These are phyloP conservation scores for Tachina grossa DNA, from an alignment of 2,888 invertebrate genomes.

Conservation along the genomic window DNA sequence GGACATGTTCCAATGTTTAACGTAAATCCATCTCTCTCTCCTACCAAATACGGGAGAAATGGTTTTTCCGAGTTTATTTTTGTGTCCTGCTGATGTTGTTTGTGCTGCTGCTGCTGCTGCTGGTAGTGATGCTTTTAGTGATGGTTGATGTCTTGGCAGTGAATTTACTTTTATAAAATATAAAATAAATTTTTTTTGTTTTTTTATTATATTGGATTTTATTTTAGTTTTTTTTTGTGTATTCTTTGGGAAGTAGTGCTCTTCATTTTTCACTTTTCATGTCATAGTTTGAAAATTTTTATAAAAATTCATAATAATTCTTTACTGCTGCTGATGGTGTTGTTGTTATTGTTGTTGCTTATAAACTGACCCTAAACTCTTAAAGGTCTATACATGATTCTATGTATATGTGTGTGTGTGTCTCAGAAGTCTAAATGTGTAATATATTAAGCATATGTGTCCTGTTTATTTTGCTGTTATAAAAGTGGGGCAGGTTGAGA, in stretches of 20 bases:
- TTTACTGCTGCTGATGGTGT: constrained; percentile 37
- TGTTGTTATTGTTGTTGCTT: constrained; percentile 44
- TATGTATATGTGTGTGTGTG: constrained; percentile 8
- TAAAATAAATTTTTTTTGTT: constrained; percentile 38
- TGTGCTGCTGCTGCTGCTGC: background rate
- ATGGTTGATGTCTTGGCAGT: constrained; percentile 75
- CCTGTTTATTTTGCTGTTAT: constrained; percentile 26
- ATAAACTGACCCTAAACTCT: constrained; percentile 68
- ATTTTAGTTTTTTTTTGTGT: constrained; percentile 48
- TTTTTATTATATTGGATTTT: constrained; percentile 32
- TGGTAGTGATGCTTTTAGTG: constrained; percentile 59
- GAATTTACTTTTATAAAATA: constrained; percentile 72
- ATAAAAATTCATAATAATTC: constrained; percentile 69
- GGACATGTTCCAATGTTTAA: constrained; percentile 74
- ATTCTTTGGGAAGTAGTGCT: constrained; percentile 59
- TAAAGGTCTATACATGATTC: constrained; percentile 46
- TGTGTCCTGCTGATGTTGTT: constrained; percentile 39
- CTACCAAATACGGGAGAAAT: constrained; percentile 36
- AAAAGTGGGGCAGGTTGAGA: background rate
- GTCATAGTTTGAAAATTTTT: constrained; percentile 69
- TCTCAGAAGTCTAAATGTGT: background rate
- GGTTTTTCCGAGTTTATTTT: constrained; percentile 40
- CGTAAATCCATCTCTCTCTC: constrained; percentile 64
- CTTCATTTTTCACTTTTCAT: constrained; percentile 71
- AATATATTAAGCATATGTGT: constrained; percentile 72